Percentiles rank a stretch among this genome's conserved stretches.
Conservation (phyloP, 1,140 invertebrate species). For the Zaprionus ornatus region DNA sequence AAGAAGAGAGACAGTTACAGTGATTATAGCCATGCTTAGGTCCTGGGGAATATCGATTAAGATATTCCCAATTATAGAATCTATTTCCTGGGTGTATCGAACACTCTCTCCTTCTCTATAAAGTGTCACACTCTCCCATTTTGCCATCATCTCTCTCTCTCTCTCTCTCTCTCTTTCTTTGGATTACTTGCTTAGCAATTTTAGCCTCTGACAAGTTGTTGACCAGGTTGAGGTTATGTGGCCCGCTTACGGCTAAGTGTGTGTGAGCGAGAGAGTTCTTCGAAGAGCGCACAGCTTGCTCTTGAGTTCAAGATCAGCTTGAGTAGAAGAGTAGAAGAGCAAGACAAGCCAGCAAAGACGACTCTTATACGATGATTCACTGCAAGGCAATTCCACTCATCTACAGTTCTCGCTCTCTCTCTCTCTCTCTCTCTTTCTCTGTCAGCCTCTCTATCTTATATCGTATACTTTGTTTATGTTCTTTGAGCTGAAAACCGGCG, state of each 20-base stretch:
- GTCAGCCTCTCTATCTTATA: not conserved
- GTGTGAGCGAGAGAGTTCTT: constrained; percentile 12
- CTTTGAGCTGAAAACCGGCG: constrained; percentile 21
- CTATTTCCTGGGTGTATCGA: not conserved
- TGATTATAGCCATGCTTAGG: not conserved
- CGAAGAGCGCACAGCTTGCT: not conserved
- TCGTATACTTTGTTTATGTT: constrained; percentile 41
- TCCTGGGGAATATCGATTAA: not conserved
- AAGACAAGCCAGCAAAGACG: not conserved
- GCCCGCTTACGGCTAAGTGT: not conserved
- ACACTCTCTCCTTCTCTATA: not conserved
- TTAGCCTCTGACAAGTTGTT: constrained; percentile 20
- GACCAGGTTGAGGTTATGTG: constrained; percentile 65
- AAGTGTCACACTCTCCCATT: not conserved
- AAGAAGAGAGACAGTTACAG: not conserved
- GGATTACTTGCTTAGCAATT: not conserved
- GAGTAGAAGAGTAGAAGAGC: constrained; percentile 5
- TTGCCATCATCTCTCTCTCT: constrained; percentile 4
- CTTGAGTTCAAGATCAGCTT: not conserved
- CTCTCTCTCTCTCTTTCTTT: constrained; percentile 7
- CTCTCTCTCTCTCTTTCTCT: too few relatives aligned
- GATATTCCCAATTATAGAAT: not conserved
- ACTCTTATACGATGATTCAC: constrained; percentile 19
- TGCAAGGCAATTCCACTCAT: not conserved
- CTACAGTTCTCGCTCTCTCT: not conserved